phyloP scores from a whole-genome alignment of 1,140 invertebrate genomes.

The Grapholita molesta region DNA sequence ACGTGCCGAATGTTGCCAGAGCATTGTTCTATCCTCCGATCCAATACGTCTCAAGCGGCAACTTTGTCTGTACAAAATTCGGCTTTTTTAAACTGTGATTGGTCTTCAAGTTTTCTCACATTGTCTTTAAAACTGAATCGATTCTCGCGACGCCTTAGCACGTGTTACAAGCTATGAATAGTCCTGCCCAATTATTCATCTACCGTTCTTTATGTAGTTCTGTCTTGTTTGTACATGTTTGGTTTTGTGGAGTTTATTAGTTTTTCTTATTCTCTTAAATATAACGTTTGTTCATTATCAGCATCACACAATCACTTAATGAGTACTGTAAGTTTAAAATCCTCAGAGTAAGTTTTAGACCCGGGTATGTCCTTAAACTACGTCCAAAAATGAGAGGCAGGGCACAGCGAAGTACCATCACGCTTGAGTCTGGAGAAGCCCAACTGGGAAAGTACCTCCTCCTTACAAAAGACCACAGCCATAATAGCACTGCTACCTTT shows the following conservation, averaged over 20 bases:
- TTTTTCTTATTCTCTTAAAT: not conserved
- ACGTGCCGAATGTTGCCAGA: constrained; percentile 31
- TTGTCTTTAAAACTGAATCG: constrained; percentile 1
- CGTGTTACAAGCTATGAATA: not conserved
- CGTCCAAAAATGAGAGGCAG: no score
- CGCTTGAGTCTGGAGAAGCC: no score
- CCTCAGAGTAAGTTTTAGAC: no score
- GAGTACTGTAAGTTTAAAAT: no score
- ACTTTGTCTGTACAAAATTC: constrained; percentile 8
- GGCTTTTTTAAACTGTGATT: not conserved
- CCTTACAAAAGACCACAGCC: no score
- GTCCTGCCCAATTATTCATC: not conserved
- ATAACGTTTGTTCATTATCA: not conserved
- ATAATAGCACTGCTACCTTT: no score
- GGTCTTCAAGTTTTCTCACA: not conserved
- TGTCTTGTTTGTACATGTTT: not conserved
- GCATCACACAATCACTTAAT: no score
- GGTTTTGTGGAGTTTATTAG: not conserved
- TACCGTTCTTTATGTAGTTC: not conserved
- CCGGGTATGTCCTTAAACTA: no score
- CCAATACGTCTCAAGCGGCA: not conserved
- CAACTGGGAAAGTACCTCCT: no score
- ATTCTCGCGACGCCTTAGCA: not conserved
- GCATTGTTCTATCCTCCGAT: not conserved
- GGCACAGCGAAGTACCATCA: no score